Evolutionary conservation across 92 coral and sea anemone species (phyloP).

Genomic region (Plumapathes pennacea): DNA sequence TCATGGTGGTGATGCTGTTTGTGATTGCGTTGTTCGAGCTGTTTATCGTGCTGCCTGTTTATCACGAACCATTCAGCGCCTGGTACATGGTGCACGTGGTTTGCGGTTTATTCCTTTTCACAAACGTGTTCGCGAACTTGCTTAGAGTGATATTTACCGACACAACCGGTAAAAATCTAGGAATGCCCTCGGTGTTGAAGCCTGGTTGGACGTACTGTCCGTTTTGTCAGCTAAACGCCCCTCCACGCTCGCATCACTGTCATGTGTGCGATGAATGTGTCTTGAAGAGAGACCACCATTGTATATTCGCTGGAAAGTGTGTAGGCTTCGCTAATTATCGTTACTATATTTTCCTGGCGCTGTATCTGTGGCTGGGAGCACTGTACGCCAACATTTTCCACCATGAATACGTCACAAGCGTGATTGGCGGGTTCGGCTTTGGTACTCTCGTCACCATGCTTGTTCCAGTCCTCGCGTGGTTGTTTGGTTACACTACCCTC

Average conservation of each 20-base stretch:
- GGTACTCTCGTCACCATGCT: slow-evolving; percentile 84
- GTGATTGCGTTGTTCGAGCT: slow-evolving; percentile 79
- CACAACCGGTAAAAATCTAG: slow-evolving; percentile 76
- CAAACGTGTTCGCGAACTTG: slow-evolving; percentile 91
- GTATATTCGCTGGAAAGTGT: slow-evolving; percentile 91
- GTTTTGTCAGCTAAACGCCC: slow-evolving; percentile 87
- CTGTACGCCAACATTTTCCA: slow-evolving; percentile 86
- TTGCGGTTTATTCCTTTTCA: slow-evolving; percentile 73
- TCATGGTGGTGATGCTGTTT: slow-evolving; percentile 78
- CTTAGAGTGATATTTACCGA: slow-evolving; percentile 81
- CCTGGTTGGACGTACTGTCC: slow-evolving; percentile 98
- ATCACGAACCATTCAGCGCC: slow-evolving; percentile 70
- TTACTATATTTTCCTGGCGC: slow-evolving; percentile 78
- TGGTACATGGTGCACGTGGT: slow-evolving; percentile 76
- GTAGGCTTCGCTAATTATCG: slow-evolving; percentile 96
- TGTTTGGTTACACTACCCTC: slow-evolving; percentile 70
- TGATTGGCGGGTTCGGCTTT: slow-evolving; percentile 71
- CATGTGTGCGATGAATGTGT: slow-evolving; percentile 90
- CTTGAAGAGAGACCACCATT: slow-evolving; percentile 90
- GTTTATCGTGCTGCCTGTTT: slow-evolving; percentile 75
- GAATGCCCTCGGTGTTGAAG: slow-evolving; percentile 85
- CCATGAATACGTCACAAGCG: slow-evolving; percentile 72
- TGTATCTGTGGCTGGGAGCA: slow-evolving; percentile 94
- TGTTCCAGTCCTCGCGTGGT: slow-evolving; percentile 75
- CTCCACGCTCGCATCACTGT: slow-evolving; percentile 89